These are phyloP conservation scores for Drosophila prostipennis DNA, from an alignment of 2,888 invertebrate genomes.

Conservation along the genomic window DNA sequence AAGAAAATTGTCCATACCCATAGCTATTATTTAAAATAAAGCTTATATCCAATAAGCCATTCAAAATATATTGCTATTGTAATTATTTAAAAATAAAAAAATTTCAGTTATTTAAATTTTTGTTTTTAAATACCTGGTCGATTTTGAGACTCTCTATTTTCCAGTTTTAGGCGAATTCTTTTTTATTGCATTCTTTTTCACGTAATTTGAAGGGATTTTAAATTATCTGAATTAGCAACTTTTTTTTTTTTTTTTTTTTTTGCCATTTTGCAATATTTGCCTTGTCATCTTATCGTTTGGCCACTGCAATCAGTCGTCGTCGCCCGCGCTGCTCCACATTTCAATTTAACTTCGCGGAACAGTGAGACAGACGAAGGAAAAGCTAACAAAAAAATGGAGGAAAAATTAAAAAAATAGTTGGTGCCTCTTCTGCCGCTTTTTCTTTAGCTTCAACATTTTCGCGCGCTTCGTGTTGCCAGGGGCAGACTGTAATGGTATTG, in stretches of 20 bases:
- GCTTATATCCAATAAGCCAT: too few species aligned
- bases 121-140: too few species aligned
- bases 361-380: slow-evolving; percentile 5
- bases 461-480: slow-evolving; percentile 59
- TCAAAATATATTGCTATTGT: too few species aligned
- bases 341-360: slow-evolving; percentile 17
- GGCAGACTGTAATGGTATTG: slow-evolving; percentile 34
- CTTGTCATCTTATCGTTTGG: slow-evolving; percentile 65
- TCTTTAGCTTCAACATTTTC: slow-evolving; percentile 31
- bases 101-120: too few species aligned
- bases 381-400: slow-evolving; percentile 8
- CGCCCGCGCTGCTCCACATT: slow-evolving; percentile 15
- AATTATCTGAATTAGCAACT: too few species aligned
- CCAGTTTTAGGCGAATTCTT: too few species aligned
- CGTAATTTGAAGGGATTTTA: too few species aligned
- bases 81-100: too few species aligned
- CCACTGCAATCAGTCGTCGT: slow-evolving; percentile 63
- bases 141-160: too few species aligned
- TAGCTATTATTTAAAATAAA: too few species aligned
- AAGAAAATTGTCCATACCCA: too few species aligned
- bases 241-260: slow-evolving; percentile 7
- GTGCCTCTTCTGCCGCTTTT: slow-evolving; percentile 27
- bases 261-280: slow-evolving; percentile 43
- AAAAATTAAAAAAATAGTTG: slow-evolving; percentile 3
- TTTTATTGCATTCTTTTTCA: too few species aligned